Evolutionary conservation across 2,888 invertebrate species (phyloP).

Genomic region (Bembecia ichneumoniformis): DNA sequence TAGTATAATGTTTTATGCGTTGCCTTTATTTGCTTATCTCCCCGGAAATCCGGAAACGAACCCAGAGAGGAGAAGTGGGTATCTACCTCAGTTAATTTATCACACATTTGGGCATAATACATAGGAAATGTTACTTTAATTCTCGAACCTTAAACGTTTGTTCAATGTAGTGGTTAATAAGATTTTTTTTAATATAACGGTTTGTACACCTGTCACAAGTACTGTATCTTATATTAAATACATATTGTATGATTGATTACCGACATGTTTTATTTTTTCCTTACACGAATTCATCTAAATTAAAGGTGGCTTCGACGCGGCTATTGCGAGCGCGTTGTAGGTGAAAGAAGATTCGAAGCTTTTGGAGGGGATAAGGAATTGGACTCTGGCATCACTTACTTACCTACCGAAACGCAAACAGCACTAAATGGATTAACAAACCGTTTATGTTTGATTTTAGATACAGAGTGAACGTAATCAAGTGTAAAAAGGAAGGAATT

Average conservation of each 20-base stretch:
- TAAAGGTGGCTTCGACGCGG: no score
- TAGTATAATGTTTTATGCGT: conserved; percentile 69
- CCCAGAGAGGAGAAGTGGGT: conserved; percentile 46
- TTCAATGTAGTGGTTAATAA: conserved; percentile 58
- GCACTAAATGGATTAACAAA: no score
- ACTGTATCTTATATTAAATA: conserved; percentile 72
- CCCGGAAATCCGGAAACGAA: conserved; percentile 55
- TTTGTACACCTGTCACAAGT: conserved; percentile 71
- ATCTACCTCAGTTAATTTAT: conserved; percentile 74
- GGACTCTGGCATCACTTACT: no score
- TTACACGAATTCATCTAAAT: no score
- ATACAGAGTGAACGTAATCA: no score
- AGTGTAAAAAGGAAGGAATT: no score
- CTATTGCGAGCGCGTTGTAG: no score
- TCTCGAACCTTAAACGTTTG: conserved; percentile 45
- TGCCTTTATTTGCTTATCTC: conserved; percentile 63
- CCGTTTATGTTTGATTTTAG: no score
- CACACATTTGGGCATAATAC: conserved; percentile 69
- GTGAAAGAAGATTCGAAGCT: no score
- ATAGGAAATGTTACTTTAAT: conserved; percentile 60
- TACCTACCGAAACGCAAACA: no score
- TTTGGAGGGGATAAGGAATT: no score
- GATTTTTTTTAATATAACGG: conserved; percentile 50
- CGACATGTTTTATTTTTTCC: conserved; percentile 5
- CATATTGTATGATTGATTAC: conserved; percentile 70